Conservation (phyloP, 2,113 vertebrate species). For the Istiophorus platypterus region DNA sequence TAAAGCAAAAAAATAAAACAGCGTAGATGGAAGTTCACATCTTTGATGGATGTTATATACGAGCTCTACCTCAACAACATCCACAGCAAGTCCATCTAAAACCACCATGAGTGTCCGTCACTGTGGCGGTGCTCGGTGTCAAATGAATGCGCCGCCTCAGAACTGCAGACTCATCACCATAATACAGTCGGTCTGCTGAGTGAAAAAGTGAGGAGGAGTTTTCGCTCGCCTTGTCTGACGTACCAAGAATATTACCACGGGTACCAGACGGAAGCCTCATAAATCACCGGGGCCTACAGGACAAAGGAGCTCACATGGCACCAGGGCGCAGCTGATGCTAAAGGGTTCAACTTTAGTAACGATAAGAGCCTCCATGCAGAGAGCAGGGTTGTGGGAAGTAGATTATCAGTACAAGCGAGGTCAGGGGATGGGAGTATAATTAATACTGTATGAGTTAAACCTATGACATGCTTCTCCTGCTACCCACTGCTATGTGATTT, state of each 20-base stretch:
- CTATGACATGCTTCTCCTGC: constrained; percentile 79
- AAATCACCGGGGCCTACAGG: constrained; percentile 80
- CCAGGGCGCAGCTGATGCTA: constrained; percentile 52
- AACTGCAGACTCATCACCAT: constrained; percentile 65
- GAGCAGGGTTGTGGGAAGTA: constrained; percentile 71
- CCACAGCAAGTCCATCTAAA: constrained; percentile 50
- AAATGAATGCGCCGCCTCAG: constrained; percentile 40
- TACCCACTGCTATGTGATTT: constrained; percentile 71
- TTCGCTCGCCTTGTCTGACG: constrained; percentile 61
- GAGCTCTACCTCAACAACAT: constrained; percentile 24
- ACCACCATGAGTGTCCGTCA: constrained; percentile 16
- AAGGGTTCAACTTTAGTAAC: constrained; percentile 60
- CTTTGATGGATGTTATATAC: constrained; percentile 39
- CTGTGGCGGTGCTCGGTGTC: constrained; percentile 26
- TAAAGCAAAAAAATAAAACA: constrained; percentile 24
- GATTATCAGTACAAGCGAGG: constrained; percentile 78
- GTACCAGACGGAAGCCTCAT: constrained; percentile 75
- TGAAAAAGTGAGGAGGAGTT: constrained; percentile 60
- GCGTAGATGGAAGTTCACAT: constrained; percentile 16
- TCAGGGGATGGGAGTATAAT: constrained; percentile 78
- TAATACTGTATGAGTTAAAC: constrained; percentile 83
- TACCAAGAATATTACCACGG: constrained; percentile 70
- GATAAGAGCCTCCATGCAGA: constrained; percentile 70
- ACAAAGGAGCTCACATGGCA: constrained; percentile 67
- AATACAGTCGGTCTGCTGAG: constrained; percentile 53